A percentile compares a stretch with the other conserved stretches of the same genome.
These are phyloP conservation scores for Tetragonisca angustula DNA, from an alignment of 2,888 invertebrate species.

Conservation along the genomic window DNA sequence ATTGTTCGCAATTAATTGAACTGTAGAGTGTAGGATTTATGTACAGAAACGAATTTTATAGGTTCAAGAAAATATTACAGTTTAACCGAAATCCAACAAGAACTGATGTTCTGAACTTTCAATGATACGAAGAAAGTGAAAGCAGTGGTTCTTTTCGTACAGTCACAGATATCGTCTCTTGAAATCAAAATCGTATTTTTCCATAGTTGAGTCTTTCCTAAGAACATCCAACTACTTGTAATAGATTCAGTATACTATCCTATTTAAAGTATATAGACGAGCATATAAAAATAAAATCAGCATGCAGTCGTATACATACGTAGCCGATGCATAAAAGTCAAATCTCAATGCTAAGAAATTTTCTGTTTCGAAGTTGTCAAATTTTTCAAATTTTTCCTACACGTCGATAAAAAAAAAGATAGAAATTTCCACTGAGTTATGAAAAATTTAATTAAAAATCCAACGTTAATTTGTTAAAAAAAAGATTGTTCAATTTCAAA, in stretches of 20 bases:
- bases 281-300: slow-evolving; percentile 18
- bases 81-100: too few species aligned
- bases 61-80: too few species aligned
- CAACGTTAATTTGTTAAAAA: background rate
- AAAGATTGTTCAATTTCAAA: background rate
- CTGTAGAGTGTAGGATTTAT: too few species aligned
- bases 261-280: background rate
- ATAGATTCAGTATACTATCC: background rate
- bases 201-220: background rate
- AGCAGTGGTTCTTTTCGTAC: too few species aligned
- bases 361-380: background rate
- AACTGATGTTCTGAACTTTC: too few species aligned
- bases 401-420: background rate
- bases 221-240: background rate
- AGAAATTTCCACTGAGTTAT: too few species aligned
- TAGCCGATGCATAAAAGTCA: background rate
- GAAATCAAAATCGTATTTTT: background rate
- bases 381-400: background rate
- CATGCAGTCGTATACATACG: background rate
- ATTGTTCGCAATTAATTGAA: too few species aligned
- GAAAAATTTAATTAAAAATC: too few species aligned
- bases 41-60: too few species aligned
- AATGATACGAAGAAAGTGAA: background rate
- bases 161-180: background rate
- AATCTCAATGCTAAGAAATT: background rate